Percentiles rank a stretch among this genome's conserved stretches.
Conservation (phyloP, 2,888 invertebrate genomes). For the Drosophila tripunctata region DNA sequence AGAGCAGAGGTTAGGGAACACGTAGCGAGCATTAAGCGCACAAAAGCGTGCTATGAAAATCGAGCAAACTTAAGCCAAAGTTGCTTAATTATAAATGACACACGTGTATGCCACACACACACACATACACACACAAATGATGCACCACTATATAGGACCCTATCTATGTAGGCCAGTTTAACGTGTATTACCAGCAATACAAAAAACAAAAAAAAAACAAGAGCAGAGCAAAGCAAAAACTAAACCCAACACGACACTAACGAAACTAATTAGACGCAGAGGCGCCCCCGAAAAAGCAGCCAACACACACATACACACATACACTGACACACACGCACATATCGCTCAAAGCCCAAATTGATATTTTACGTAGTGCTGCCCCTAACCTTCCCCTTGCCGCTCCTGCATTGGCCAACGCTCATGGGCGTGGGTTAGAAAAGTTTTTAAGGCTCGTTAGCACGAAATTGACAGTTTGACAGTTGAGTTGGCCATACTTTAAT, state of each 20-base stretch:
- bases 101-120: constrained; percentile 51
- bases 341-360: constrained; percentile 68
- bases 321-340: constrained; percentile 33
- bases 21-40: constrained; percentile 72
- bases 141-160: constrained; percentile 28
- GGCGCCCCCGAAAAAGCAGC: constrained; percentile 70
- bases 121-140: constrained; percentile 21
- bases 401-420: background rate
- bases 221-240: constrained; percentile 39
- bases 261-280: constrained; percentile 78
- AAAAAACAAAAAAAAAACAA: constrained; percentile 15
- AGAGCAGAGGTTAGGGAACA: constrained; percentile 14
- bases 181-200: constrained; percentile 25
- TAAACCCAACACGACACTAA: constrained; percentile 67
- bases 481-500: constrained; percentile 79
- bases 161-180: constrained; percentile 71
- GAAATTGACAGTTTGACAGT: constrained; percentile 81
- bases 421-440: constrained; percentile 44
- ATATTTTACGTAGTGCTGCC: constrained; percentile 66
- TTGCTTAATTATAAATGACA: constrained; percentile 81
- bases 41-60: constrained; percentile 62
- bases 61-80: constrained; percentile 65
- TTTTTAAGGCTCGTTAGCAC: constrained; percentile 80
- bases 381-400: background rate
- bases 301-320: constrained; percentile 26